Base-by-base conservation (phyloP, 2,113 vertebrate species). In the Mirza zaza region DNA sequence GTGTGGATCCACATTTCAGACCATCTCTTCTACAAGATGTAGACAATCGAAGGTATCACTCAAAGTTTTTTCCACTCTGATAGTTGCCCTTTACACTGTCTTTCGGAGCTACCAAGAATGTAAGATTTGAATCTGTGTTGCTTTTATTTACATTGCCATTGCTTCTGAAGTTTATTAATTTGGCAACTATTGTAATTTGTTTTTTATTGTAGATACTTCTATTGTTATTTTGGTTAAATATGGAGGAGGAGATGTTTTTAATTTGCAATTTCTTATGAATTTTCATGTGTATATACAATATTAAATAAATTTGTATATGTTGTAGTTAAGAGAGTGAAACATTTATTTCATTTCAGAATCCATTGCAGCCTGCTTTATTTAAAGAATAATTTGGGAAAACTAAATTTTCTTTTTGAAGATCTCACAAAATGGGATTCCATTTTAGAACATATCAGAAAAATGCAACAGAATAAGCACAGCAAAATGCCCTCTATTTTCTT, bases 391-490 rank as follows among this genome's bases (percentile, higher is more conserved):
- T 95, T 27, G 9, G 52, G 23, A 42, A 90, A 92, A 92, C 42
- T 81, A 68, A 87, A 21, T 73, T 93, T 93, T 88, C 21, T 75
- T 65, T 83, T 75, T 67, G 29, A 94, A 91, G 18, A 88, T 17
- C 6, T 96, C 29, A 95, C 34, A 87, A 94, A 94, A 94, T 90
- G 12, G 48, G 50, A 86, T 85, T 88, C 55, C 50, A 83, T 90
- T 93, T 95, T 93, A 91, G 93, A 86, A 83, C 75, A 93, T 70
- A 32, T 98, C 75, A 94, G 36, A 87, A 87, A 96, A 87, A 80
- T 93, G 92, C 87, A 95, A 23, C 48, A 85, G 68, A 94, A 57
- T 83, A 96, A 87, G 39, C 21, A 87, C 27, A 71, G 15, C 10
- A 81, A 94, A 93, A 87, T 87, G 59, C 52, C 32, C 21, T 94